Base-by-base conservation (phyloP, 2,113 vertebrate genomes). In the Oryzias melastigma region DNA sequence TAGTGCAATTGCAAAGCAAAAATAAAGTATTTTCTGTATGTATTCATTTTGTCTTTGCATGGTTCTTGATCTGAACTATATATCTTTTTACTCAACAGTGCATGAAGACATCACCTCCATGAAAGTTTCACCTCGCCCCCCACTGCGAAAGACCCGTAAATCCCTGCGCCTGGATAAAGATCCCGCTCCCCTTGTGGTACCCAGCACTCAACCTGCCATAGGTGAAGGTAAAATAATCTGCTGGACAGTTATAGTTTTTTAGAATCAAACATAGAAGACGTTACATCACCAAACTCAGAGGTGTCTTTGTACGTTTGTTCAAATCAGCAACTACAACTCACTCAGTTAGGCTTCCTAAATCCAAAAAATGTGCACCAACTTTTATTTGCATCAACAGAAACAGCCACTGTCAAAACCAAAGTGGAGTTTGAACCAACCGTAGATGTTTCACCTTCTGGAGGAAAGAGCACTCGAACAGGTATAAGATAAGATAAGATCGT, bases 141-240 rank as follows among this genome's bases (percentile, higher is more conserved):
- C 82, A 1, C 78, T 89, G 24, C 35, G 52, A 45, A 84, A 71
- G 50, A 79, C 78, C 14, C 77, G 77, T 12, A 82, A 71, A 52
- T 63, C 77, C 14, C 47, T 69, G 27, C 73, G 51, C 6, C 20
- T 62, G 45, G 78, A 79, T 19, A 78, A 22, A 20, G 57, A 69
- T 56, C 14, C 46, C 14, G 1, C 59, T 55, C 8, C 44, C 22
- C 14, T 58, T 6, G 14, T 12, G 13, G 13, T 45, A 12, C 7
- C 35, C 14, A 59, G 41, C 4, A 12, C 49, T 13, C 14, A 12
- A 13, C 47, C 7, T 59, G 57, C 22, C 17, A 44, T 8, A 53
- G 44, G 13, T 35, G 42, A 61, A 57, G n/a, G 3, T 19, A 7
- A 25, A 54, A 19, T 29, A 19, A 4, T 14, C n/a, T 18, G 13